Percentiles rank a stretch among this genome's conserved stretches.
Evolutionary conservation across 2,888 invertebrate species (phyloP).

Genomic region (Diogma glabrata): DNA sequence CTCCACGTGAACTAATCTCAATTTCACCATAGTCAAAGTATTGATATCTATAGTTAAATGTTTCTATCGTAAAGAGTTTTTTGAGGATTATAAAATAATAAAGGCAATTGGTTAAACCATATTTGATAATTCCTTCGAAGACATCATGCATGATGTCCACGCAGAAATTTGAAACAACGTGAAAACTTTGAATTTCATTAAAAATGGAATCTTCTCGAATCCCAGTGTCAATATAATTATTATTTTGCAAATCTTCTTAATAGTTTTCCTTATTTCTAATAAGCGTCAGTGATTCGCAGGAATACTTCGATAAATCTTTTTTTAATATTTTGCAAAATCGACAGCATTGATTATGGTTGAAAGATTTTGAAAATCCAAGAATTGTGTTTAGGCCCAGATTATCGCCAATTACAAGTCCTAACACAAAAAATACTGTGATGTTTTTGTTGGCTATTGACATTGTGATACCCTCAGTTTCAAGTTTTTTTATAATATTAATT

Average conservation of each 20-base stretch:
- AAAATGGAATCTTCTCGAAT: background rate
- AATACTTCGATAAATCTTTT: background rate
- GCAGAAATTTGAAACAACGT: no score
- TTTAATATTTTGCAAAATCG: background rate
- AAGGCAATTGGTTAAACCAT: background rate
- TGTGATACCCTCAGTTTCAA: slow-evolving; percentile 10
- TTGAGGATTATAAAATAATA: background rate
- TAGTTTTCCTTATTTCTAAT: background rate
- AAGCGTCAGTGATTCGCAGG: no score
- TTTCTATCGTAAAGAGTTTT: no score
- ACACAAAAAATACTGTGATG: slow-evolving; percentile 7
- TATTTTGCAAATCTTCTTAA: background rate
- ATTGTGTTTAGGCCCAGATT: no score
- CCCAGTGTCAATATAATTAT: background rate
- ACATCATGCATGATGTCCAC: no score
- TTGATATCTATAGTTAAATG: background rate
- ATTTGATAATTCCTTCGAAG: no score
- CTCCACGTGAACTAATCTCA: no score
- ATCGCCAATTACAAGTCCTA: background rate
- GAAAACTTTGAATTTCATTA: no score
- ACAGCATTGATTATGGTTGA: background rate
- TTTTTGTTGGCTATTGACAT: slow-evolving; percentile 1
- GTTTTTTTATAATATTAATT: slow-evolving; percentile 11
- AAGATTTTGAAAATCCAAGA: background rate
- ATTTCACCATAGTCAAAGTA: background rate